Conservation (phyloP, 2,888 invertebrate species). For the Serrognathus titanus region DNA sequence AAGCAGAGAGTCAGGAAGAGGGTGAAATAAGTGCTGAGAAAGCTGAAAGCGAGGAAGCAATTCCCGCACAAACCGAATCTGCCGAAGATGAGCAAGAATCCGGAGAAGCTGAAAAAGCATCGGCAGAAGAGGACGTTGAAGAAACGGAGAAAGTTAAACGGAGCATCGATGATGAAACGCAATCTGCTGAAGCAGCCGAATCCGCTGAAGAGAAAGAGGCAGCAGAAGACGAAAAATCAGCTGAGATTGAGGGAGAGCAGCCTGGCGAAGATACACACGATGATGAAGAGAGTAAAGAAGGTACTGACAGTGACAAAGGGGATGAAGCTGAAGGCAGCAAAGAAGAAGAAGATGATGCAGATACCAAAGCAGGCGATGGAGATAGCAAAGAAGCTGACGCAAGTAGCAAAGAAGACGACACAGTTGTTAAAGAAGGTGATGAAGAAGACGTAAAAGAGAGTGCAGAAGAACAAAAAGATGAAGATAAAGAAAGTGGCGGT, state of each 20-base stretch:
- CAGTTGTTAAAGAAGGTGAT: constrained; percentile 8
- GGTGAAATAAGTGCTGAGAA: constrained; percentile 17
- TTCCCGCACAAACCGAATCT: constrained; percentile 15
- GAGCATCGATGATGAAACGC: background rate
- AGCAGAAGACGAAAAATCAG: constrained; percentile 15
- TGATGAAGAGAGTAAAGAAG: constrained; percentile 23
- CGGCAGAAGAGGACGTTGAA: constrained; percentile 9
- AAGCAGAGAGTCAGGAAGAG: constrained; percentile 18
- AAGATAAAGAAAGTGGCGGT: constrained; percentile 26
- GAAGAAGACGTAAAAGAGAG: constrained; percentile 13
- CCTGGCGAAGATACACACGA: constrained; percentile 22
- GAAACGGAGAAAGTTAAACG: constrained; percentile 18
- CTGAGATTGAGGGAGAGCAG: constrained; percentile 19
- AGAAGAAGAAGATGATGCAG: constrained; percentile 24
- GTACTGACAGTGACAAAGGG: constrained; percentile 23
- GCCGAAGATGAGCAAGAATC: background rate
- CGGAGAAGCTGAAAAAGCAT: constrained; percentile 3
- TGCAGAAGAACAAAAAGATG: constrained; percentile 19
- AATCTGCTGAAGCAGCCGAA: constrained; percentile 12
- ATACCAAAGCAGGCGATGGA: constrained; percentile 42
- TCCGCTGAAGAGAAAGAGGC: constrained; percentile 10
- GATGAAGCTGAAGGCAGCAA: constrained; percentile 5
- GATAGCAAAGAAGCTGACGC: constrained; percentile 15
- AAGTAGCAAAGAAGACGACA: constrained; percentile 25
- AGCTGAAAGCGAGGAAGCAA: constrained; percentile 19